Base-by-base conservation (phyloP, 2,797 vertebrate species). In the Pantherophis vulpinus region DNA sequence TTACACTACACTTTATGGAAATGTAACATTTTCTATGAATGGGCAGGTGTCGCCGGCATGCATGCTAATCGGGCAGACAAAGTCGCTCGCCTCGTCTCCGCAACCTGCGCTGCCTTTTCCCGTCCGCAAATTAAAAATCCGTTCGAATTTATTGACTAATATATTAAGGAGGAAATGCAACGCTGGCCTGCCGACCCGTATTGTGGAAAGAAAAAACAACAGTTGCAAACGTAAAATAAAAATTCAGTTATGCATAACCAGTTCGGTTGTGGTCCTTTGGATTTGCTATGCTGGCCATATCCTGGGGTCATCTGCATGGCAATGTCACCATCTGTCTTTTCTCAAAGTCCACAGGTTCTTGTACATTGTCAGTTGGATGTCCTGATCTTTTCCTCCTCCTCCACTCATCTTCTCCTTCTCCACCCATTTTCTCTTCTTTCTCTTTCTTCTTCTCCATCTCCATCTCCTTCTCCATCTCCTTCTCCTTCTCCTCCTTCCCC, bases 1-100 rank as follows among this genome's bases (percentile, higher is more conserved):
- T 98, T 98, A 96, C 97, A 97, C 95, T 94, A 96, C 96, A 95
- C 94, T 98, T 98, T 98, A 98, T 98, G 98, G 98, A 98, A 98
- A 98, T 98, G 97, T 98, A 98, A 98, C 98, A 98, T 98, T 98
- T 98, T 97, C 97, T 97, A 94, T 98, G 98, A 98, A 98, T 98
- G 97, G 97, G 92, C 93, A 93, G 91, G 93, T 94, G 95, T 95
- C 96, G 95, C 96, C 95, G 96, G 93, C 92, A 91, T 96, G 98
- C 98, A 98, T 98, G 94, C 96, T 97, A 97, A 98, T 98, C 96
- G 97, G 94, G 91, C 88, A 97, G 95, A 98, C 97, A 98, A 98
- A 98, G 97, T 98, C 96, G 95, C 95, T 94, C 95, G 92, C 83
- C 95, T 97, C 95, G 93, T 97, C 97, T 97, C 97, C 97, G 97